phyloP scores from a whole-genome alignment of 2,113 vertebrate species.

The Thinocorus orbignyianus region DNA sequence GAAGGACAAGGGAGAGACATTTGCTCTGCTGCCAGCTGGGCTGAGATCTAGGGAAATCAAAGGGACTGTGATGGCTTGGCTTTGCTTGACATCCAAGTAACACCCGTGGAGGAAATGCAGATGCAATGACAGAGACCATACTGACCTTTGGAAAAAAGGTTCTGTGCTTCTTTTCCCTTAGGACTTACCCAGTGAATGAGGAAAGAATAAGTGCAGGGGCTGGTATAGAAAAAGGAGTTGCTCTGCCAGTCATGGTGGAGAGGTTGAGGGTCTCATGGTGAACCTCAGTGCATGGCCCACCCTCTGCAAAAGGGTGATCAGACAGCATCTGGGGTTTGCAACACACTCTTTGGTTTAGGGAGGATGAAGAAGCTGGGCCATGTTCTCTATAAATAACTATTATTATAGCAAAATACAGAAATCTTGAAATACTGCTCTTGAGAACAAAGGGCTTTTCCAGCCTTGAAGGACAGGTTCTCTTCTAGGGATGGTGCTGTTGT shows the following conservation, averaged over 20 bases:
- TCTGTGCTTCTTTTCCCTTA: background rate
- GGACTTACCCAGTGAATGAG: background rate
- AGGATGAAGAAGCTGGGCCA: background rate
- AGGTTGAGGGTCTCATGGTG: background rate
- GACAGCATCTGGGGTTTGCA: background rate
- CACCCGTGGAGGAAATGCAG: background rate
- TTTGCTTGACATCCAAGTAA: background rate
- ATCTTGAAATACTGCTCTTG: background rate
- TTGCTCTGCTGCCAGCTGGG: background rate
- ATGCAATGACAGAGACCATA: background rate
- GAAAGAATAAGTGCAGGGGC: background rate
- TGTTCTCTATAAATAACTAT: background rate
- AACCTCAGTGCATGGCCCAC: fast-evolving
- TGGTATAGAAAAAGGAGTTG: background rate
- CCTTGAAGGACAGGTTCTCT: background rate
- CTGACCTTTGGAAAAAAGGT: background rate
- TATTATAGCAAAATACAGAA: background rate
- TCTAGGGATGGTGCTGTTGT: background rate
- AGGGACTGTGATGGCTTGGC: background rate
- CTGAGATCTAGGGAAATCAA: background rate
- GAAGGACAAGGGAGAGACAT: background rate
- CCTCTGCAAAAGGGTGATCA: background rate
- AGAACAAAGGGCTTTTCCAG: background rate
- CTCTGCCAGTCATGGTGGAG: background rate
- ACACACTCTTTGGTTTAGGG: background rate